Percentiles rank a stretch among this genome's conserved stretches.
Evolutionary conservation across 2,113 vertebrate species (phyloP).

Genomic region (Toxotes chatareus): DNA sequence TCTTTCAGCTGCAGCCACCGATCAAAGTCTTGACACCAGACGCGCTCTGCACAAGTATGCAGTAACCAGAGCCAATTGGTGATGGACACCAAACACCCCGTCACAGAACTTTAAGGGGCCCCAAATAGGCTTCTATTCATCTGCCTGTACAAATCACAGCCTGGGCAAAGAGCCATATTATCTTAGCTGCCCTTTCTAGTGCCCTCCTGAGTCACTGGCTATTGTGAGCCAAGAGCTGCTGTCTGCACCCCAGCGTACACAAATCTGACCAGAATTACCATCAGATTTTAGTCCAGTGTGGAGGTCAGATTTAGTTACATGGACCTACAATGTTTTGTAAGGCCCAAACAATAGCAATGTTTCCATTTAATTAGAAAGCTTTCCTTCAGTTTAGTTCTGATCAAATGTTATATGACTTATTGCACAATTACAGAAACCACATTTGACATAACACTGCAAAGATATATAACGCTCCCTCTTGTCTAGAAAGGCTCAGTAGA

Average conservation of each 20-base stretch:
- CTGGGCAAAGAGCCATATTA: constrained; percentile 78
- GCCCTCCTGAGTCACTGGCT: constrained; percentile 75
- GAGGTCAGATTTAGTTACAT: constrained; percentile 43
- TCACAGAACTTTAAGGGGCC: constrained; percentile 73
- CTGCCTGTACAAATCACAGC: constrained; percentile 77
- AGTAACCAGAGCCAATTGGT: constrained; percentile 78
- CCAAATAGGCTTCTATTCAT: constrained; percentile 79
- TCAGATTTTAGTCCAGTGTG: constrained; percentile 33
- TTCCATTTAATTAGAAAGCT: constrained; percentile 11
- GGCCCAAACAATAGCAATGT: constrained; percentile 20
- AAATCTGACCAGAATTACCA: constrained; percentile 65
- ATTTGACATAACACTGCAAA: neutral
- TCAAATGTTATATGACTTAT: constrained; percentile 6
- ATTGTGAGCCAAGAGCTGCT: constrained; percentile 72
- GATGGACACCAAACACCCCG: constrained; percentile 79
- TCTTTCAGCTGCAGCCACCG: constrained; percentile 63
- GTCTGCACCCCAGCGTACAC: constrained; percentile 63
- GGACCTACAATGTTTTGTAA: constrained; percentile 11
- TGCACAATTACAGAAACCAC: neutral
- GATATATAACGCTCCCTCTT: neutral
- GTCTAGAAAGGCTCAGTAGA: neutral
- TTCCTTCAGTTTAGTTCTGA: constrained; percentile 1
- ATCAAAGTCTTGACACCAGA: constrained; percentile 82
- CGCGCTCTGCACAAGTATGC: constrained; percentile 76
- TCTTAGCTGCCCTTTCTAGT: constrained; percentile 79